Base-by-base conservation (phyloP, 2,888 invertebrate genomes). In the Melieria crassipennis region DNA sequence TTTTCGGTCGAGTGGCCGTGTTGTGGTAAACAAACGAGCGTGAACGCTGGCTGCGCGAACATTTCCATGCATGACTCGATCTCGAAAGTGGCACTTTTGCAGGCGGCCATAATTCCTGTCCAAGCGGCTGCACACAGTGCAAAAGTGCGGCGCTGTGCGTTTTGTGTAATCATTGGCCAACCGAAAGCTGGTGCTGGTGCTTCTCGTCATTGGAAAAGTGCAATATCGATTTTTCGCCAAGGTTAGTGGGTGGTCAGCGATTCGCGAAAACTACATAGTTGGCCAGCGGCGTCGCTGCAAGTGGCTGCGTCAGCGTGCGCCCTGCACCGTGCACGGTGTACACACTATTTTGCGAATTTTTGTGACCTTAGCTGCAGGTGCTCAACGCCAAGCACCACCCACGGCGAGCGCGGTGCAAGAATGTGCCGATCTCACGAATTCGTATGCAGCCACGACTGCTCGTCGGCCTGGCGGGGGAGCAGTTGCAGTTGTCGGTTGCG, bases 161-260 rank as follows among this genome's bases (percentile, higher is more conserved):
- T 30, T 30, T 30, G 30, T 30, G 30, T 30, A 30, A 30, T 30
- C 30, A 3, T 30, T 30, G 3, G 30, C 30, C 30, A 30, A 30
- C 30, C 30, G 30, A 3, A 30, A 30, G 30, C 30, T 30, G 30
- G 30, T 30, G 30, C 30, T 30, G 30, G 30, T 30, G 30, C 30
- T 56, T 4, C 62, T 71, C 75, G 68, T 73, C 77, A 78, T 77
- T 75, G 75, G 76, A 68, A 72, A 73, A 76, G 73, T 81, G 80
- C 80, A 81, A 69, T 79, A 81, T 81, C 77, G 81, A 80, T 81
- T 81, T 81, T 80, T 80, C 81, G 56, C 77, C 80, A 80, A 79
- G 79, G 78, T 78, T 78, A 78, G 78, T 78, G 79, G 78, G 79
- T 79, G 79, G 78, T 75, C 73, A 75, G 72, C 69, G 68, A 52